Evolutionary conservation across 2,113 vertebrate species (phyloP), one percentile per base, ranked within the genome.

Genomic region (Protobothrops flavoviridis): DNA sequence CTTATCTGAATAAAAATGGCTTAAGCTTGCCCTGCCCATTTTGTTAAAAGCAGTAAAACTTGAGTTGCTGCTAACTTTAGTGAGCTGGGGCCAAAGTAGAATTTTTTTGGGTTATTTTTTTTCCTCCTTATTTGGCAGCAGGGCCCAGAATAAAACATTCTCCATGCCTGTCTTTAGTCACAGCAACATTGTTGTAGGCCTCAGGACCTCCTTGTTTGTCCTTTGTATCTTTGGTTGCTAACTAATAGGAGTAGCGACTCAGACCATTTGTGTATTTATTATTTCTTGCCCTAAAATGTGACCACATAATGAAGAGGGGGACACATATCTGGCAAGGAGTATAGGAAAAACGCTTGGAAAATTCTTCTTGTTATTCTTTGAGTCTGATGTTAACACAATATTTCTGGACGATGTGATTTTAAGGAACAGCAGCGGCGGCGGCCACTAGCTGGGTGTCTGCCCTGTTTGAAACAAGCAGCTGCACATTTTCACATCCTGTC

Each of bases 381-480:
- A 87, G 96, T 96, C 97, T 97, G 97, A 97, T 95, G 96, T 95
- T 95, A 93, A 91, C 95, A 94, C 96, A 94, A 94, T 97, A 96
- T 96, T 95, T 96, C 95, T 96, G 33, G 93, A 91, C 92, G 52
- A 39, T 92, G 94, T 93, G 94, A 95, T 94, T 92, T n/a, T 91
- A 61, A 94, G 33, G 56, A 93, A 85, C 89, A 96, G 95, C 89
- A 92, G 89, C 64, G 85, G 95, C 90, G 85, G 95, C 89, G 95
- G 95, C 94, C 94, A 91, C 95, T 95, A 92, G 92, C 95, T 93
- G 94, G 96, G 92, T 87, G 93, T 93, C 95, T 94, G 95, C 93
- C 97, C 94, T 95, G 95, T 96, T 94, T 94, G 96, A 98, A 98
- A 98, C 96, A 97, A 97, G 95, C 97, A 97, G 96, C 96, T 96